Evolutionary conservation across 2,888 invertebrate species (phyloP).

Genomic region (Magallana nippona): DNA sequence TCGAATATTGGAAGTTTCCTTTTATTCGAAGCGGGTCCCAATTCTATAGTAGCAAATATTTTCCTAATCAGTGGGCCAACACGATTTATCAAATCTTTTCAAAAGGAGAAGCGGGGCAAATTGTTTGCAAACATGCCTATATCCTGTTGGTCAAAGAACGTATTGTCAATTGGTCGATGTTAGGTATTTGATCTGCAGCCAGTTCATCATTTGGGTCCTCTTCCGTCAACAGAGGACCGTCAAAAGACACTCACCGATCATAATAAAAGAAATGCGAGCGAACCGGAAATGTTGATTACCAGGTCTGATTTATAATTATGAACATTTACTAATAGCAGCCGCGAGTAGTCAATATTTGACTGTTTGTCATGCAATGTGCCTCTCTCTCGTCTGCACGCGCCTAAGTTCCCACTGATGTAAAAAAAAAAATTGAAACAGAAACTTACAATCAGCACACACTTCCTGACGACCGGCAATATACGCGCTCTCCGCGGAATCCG

Average conservation of each 20-base stretch:
- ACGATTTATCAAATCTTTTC: constrained; percentile 14
- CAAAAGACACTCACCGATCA: constrained; percentile 7
- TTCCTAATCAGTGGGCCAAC: background rate
- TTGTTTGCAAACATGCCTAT: constrained; percentile 33
- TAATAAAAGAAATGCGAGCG: constrained; percentile 18
- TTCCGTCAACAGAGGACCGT: constrained; percentile 23
- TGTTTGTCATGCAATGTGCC: constrained; percentile 26
- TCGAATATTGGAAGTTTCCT: background rate
- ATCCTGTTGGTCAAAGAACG: constrained; percentile 20
- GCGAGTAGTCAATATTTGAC: constrained; percentile 25
- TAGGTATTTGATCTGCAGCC: constrained; percentile 19
- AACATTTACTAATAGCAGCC: constrained; percentile 28
- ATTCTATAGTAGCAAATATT: constrained; percentile 17
- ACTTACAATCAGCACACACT: background rate
- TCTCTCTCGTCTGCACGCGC: constrained; percentile 34
- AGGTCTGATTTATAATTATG: constrained; percentile 32
- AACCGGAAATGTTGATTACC: constrained; percentile 23
- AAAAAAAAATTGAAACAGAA: background rate
- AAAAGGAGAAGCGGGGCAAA: constrained; percentile 1
- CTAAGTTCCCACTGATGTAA: constrained; percentile 38
- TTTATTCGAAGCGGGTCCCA: background rate
- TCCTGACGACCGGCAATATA: constrained; percentile 23
- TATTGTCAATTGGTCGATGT: background rate
- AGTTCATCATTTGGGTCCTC: constrained; percentile 23
- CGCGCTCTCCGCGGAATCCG: background rate